A percentile compares a stretch with the other conserved stretches of the same genome.
Evolutionary conservation across 1,140 invertebrate species (phyloP).

Genomic region (Epicauta chinensis): DNA sequence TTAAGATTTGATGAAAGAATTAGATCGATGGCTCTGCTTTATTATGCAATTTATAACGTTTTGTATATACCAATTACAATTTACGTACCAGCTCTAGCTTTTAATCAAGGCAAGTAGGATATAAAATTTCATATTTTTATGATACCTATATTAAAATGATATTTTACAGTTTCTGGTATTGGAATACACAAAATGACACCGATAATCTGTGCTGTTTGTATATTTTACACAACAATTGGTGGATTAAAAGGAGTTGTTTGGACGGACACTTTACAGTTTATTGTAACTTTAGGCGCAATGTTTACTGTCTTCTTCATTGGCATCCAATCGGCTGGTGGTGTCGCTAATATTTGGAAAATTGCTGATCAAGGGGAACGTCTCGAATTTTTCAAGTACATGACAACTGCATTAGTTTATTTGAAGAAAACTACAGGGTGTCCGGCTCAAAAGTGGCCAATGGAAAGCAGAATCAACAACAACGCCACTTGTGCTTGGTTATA

Average conservation of each 20-base stretch:
- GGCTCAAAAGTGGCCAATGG: too few species aligned
- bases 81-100: slow-evolving; percentile 57
- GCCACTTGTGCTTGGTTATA: too few species aligned
- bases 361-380: slow-evolving; percentile 45
- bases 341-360: slow-evolving; percentile 45
- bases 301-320: slow-evolving; percentile 58
- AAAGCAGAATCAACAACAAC: too few species aligned
- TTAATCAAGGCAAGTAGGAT: slow-evolving; percentile 48
- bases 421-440: slow-evolving; percentile 16
- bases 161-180: slow-evolving; percentile 61
- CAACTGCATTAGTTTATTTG: slow-evolving; percentile 17
- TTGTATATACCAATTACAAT: slow-evolving; percentile 55
- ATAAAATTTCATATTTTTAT: slow-evolving; percentile 18
- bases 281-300: slow-evolving; percentile 46
- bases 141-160: not conserved
- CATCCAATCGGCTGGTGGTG: slow-evolving; percentile 56
- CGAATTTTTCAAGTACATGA: slow-evolving; percentile 14
- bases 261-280: slow-evolving; percentile 61
- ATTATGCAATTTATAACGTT: slow-evolving; percentile 57
- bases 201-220: slow-evolving; percentile 64
- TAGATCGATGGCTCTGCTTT: slow-evolving; percentile 54
- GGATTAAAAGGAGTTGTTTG: slow-evolving; percentile 69
- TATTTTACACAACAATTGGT: slow-evolving; percentile 71
- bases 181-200: slow-evolving; percentile 57
- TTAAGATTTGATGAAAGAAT: slow-evolving; percentile 42